phyloP scores from a whole-genome alignment of 2,797 vertebrate genomes.

The Enteromius viviparus region DNA sequence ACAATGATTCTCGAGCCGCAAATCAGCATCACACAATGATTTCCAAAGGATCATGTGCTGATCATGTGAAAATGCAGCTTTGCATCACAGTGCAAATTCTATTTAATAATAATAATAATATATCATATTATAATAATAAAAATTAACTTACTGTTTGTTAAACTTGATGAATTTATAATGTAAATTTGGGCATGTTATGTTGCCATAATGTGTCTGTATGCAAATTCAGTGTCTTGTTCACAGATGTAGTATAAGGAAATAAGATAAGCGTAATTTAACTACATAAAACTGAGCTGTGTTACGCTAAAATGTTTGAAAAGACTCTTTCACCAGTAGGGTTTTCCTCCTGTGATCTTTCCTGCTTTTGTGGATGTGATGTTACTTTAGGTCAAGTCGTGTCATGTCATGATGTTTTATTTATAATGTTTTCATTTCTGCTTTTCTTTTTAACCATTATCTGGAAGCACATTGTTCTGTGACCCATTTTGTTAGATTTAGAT shows the following conservation, averaged over 20 bases:
- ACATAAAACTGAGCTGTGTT: slow-evolving; percentile 19
- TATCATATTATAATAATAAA: not conserved
- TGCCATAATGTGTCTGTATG: not conserved
- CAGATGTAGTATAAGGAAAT: slow-evolving; percentile 21
- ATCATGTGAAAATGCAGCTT: not conserved
- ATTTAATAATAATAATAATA: not conserved
- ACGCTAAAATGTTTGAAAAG: not conserved
- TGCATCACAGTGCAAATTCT: not conserved
- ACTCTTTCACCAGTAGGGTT: not conserved
- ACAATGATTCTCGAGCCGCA: not conserved
- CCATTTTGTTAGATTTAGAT: slow-evolving; percentile 10
- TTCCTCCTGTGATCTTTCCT: not conserved
- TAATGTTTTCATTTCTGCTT: not conserved
- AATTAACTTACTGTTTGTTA: not conserved
- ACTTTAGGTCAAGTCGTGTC: not conserved
- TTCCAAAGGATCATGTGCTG: not conserved
- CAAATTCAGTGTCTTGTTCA: slow-evolving; percentile 18
- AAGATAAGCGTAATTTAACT: slow-evolving; percentile 26
- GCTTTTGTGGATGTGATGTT: not conserved
- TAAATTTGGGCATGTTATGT: not conserved
- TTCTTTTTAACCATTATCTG: not conserved
- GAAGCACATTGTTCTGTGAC: not conserved
- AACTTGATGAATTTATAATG: not conserved
- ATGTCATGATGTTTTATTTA: not conserved
- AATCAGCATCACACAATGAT: not conserved